These are phyloP conservation scores for Sarcophaga subvicina DNA, from an alignment of 2,888 invertebrate species.

Conservation along the genomic window DNA sequence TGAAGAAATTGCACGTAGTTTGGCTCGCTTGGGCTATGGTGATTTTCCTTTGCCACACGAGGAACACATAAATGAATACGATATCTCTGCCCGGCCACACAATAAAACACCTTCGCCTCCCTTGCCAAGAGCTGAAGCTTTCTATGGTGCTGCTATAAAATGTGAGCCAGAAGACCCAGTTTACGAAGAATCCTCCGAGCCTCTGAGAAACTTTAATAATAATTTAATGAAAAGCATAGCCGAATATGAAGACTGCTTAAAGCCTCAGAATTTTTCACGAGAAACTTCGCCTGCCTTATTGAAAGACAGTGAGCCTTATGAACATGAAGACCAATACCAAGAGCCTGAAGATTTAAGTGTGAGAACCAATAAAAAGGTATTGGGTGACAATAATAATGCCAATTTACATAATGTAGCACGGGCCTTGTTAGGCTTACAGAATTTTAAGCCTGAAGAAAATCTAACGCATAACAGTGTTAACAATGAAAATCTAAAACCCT, in stretches of 20 bases:
- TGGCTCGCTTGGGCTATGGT: conserved; percentile 78
- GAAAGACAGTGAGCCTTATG: conserved; percentile 59
- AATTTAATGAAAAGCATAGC: conserved; percentile 77
- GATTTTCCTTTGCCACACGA: conserved; percentile 75
- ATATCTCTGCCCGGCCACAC: conserved; percentile 47
- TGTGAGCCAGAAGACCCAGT: conserved; percentile 67
- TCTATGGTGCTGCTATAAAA: conserved; percentile 67
- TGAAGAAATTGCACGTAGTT: conserved; percentile 79
- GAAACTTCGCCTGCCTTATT: conserved; percentile 68
- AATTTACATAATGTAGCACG: conserved; percentile 78
- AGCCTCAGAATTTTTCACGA: conserved; percentile 71
- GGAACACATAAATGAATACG: conserved; percentile 65
- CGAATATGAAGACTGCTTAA: conserved; percentile 78
- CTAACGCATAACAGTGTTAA: conserved; percentile 52
- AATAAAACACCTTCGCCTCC: conserved; percentile 53
- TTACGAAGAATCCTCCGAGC: conserved; percentile 45
- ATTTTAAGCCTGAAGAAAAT: conserved; percentile 68
- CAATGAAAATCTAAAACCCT: conserved; percentile 52
- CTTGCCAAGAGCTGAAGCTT: conserved; percentile 50
- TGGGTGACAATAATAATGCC: conserved; percentile 76
- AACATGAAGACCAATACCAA: conserved; percentile 2
- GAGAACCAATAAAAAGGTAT: conserved; percentile 67
- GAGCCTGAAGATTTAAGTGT: conserved; percentile 79
- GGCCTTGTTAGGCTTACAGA: conserved; percentile 77
- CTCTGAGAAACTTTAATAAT: conserved; percentile 76